Evolutionary conservation across 2,113 vertebrate genomes (phyloP).

Genomic region (Elephantulus edwardii): DNA sequence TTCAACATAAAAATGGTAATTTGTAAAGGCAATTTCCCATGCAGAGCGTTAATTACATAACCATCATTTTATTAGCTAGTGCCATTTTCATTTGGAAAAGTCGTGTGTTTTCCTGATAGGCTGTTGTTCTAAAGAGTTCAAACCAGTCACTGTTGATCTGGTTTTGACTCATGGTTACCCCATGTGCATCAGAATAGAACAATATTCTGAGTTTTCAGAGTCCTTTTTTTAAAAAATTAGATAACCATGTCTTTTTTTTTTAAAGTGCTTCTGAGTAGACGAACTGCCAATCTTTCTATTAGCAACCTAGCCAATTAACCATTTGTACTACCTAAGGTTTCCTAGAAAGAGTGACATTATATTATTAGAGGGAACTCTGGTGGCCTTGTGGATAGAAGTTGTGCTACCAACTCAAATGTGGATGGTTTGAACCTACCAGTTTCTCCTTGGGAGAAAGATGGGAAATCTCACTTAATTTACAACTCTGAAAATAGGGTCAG

Average conservation of each 20-base stretch:
- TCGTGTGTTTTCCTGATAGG: constrained; percentile 12
- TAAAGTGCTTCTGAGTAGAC: background rate
- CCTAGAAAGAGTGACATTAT: background rate
- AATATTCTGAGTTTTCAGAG: background rate
- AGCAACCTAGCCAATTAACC: background rate
- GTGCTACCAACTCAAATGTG: no score
- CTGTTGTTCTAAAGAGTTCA: background rate
- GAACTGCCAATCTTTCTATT: background rate
- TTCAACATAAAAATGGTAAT: background rate
- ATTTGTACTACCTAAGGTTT: background rate
- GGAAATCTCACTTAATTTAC: no score
- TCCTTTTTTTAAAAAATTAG: background rate
- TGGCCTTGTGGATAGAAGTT: no score
- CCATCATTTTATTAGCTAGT: background rate
- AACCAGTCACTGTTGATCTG: background rate
- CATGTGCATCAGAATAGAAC: background rate
- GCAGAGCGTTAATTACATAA: constrained; percentile 11
- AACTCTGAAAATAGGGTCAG: no score
- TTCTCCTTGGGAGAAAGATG: no score
- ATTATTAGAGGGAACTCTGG: no score
- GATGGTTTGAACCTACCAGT: no score
- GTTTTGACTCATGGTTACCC: background rate
- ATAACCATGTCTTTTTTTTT: background rate
- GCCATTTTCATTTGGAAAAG: constrained; percentile 21
- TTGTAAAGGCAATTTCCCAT: background rate